Evolutionary conservation across 1,140 invertebrate genomes (phyloP).

Genomic region (Mya arenaria): DNA sequence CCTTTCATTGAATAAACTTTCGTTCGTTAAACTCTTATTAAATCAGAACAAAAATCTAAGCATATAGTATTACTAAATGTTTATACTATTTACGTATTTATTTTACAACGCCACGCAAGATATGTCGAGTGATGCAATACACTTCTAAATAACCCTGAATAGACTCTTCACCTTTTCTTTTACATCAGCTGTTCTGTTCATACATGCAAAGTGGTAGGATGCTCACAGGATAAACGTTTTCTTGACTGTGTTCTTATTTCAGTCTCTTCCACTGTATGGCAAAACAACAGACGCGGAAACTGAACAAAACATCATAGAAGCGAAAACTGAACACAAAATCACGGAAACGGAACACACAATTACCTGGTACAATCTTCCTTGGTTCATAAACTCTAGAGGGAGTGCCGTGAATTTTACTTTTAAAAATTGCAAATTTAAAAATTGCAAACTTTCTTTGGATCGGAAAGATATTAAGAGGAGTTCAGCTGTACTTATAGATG

Average conservation of each 20-base stretch:
- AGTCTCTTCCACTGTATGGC: background rate
- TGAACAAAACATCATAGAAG: background rate
- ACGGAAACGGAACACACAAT: background rate
- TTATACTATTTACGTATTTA: too few relatives aligned
- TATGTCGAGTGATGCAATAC: too few relatives aligned
- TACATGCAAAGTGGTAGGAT: too few relatives aligned
- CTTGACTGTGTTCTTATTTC: background rate
- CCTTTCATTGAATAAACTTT: too few relatives aligned
- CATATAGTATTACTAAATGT: too few relatives aligned
- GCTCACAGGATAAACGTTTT: too few relatives aligned
- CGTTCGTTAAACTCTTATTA: too few relatives aligned
- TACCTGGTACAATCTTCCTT: background rate
- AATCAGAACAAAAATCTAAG: too few relatives aligned
- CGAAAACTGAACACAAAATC: background rate
- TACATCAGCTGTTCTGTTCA: too few relatives aligned
- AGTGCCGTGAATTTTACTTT: background rate
- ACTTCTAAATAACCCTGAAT: too few relatives aligned
- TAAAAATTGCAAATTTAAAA: background rate
- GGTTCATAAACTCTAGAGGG: background rate
- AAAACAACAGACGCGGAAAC: background rate
- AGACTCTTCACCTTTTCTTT: too few relatives aligned
- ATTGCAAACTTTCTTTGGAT: background rate
- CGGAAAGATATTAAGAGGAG: background rate
- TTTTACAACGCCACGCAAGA: too few relatives aligned
- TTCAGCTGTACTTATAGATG: constrained; percentile 1